Base-by-base conservation (phyloP, 2,888 invertebrate species). In the Idaea biselata region DNA sequence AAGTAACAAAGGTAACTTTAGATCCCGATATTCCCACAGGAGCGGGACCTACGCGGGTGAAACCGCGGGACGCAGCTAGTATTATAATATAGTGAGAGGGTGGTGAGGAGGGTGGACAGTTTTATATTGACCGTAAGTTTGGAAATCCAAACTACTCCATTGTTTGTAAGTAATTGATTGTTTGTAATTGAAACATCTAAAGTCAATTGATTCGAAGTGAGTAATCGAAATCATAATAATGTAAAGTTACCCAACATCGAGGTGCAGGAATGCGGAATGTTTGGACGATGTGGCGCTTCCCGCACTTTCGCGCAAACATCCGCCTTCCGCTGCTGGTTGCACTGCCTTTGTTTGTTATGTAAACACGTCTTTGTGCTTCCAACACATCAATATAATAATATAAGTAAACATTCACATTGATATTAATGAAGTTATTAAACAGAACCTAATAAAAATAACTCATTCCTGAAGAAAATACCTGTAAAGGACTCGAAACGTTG, bases 261-360 rank as follows among this genome's bases (percentile, higher is more conserved):
- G 63, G 62, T 18, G 61, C 60, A 64, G 84, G 89, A 90, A 91
- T 91, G 91, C 90, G 90, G 90, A 91, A 90, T 88, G 79, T 80
- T 81, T 79, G 77, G 77, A 74, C 76, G 77, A 16, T 56, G 56
- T 14, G 17, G 18, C 18, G 80, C 89, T 90, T 85, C 91, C 87
- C 81, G 78, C 89, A 91, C 91, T 91, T 91, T 90, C 88, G 88
- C 84, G 66, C 78, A 84, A 84, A 84, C 86, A 86, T 90, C 89
- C 90, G 89, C 83, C 88, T 87, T 83, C 81, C 84, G 80, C 75
- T 70, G 67, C 69, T 75, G 25, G 25, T 11, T 44, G 44, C 44
- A 44, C 14, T 44, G 44, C 44, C 75, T 73, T 67, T 73, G 69
- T 73, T 73, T 84, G 79, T 84, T 85, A 83, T 85, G 83, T 82